These are phyloP conservation scores for Melitaea cinxia DNA, from an alignment of 1,140 invertebrate species.

Conservation along the genomic window DNA sequence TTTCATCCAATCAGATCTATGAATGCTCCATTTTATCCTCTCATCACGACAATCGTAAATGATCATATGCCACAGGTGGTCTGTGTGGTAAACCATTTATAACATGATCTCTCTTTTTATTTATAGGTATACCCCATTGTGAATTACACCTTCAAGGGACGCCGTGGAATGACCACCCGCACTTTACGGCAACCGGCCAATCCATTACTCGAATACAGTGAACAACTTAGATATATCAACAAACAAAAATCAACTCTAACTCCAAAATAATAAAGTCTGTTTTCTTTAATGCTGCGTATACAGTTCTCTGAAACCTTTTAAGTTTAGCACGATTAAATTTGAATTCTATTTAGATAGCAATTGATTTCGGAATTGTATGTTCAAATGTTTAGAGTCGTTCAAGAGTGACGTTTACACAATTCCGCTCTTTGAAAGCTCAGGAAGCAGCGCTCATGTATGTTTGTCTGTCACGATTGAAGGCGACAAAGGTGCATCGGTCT, in stretches of 20 bases:
- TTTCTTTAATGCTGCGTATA: background rate
- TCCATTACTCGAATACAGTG: constrained; percentile 59
- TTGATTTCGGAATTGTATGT: constrained; percentile 2
- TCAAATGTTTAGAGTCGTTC: constrained; percentile 16
- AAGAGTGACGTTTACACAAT: constrained; percentile 42
- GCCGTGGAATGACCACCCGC: constrained; percentile 63
- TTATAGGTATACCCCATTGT: constrained; percentile 49
- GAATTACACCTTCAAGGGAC: constrained; percentile 51
- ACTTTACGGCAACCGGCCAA: constrained; percentile 61
- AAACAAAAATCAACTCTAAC: constrained; percentile 38
- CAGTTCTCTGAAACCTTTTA: constrained; percentile 27
- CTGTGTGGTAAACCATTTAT: constrained; percentile 17
- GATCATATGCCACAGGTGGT: constrained; percentile 19
- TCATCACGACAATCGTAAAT: constrained; percentile 13
- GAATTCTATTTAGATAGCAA: background rate
- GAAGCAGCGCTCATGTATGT: constrained; percentile 40
- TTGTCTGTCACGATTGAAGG: constrained; percentile 42
- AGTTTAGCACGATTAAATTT: constrained; percentile 4
- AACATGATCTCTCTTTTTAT: constrained; percentile 38
- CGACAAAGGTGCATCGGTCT: constrained; percentile 28
- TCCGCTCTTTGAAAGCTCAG: constrained; percentile 39
- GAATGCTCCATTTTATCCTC: background rate
- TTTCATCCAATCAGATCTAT: too few relatives aligned
- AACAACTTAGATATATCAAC: background rate
- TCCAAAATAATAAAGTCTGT: background rate